Evolutionary conservation across 2,797 vertebrate species (phyloP).

Genomic region (Enteromius thamalakanensis): DNA sequence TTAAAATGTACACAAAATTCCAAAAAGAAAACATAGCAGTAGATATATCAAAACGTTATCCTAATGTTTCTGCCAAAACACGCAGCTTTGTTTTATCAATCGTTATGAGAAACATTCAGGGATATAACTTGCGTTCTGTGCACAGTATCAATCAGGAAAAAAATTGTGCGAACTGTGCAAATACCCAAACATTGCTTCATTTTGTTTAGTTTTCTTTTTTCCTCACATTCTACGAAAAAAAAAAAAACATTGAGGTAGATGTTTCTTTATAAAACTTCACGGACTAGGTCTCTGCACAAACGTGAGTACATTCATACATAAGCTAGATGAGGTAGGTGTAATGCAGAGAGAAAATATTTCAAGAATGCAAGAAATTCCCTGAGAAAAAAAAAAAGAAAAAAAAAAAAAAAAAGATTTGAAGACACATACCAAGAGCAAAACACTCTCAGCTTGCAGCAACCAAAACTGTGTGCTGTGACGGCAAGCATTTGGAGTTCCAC

Average conservation of each 20-base stretch:
- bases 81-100: constrained; percentile 74
- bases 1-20: constrained; percentile 46
- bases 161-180: constrained; percentile 80
- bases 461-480: constrained; percentile 48
- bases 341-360: constrained; percentile 86
- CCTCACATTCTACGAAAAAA: constrained; percentile 71
- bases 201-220: constrained; percentile 53
- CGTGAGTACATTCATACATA: constrained; percentile 96
- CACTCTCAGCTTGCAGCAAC: constrained; percentile 36
- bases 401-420: constrained; percentile 63
- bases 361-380: constrained; percentile 86
- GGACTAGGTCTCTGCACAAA: constrained; percentile 93
- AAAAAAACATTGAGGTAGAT: constrained; percentile 90
- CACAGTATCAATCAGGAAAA: constrained; percentile 76
- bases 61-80: constrained; percentile 69
- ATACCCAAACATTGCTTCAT: constrained; percentile 77
- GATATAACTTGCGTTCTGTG: constrained; percentile 75
- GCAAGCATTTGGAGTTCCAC: constrained; percentile 26
- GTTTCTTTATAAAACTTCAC: constrained; percentile 88
- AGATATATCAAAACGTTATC: constrained; percentile 65
- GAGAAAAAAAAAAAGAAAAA: constrained; percentile 70
- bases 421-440: constrained; percentile 61
- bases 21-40: constrained; percentile 57
- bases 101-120: constrained; percentile 82
- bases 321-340: constrained; percentile 99